Evolutionary conservation across 2,797 vertebrate genomes (phyloP), one percentile per base, ranked within the genome.

Genomic region (Anguilla pacifica): DNA sequence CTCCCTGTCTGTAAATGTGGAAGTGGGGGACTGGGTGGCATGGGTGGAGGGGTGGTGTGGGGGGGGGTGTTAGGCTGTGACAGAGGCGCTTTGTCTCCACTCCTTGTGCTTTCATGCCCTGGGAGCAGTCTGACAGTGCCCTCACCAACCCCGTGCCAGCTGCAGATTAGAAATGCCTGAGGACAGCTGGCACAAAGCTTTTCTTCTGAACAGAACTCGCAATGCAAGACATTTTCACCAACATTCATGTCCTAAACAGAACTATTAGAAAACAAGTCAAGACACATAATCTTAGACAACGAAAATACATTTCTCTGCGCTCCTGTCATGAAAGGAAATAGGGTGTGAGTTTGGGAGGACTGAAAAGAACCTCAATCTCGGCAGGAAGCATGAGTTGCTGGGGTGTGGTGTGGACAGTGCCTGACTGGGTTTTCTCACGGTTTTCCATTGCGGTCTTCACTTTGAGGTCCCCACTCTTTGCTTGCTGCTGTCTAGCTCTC

Each of bases 1-100:
- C 88, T 93, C 53, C 84, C 90, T 11, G 43, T 57, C 59, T 88
- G 85, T 82, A 82, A 49, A 2, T 49, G 46, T 82, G 79, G 46
- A 49, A 25, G 39, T 46, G 35, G 77, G 15, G 77, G 77, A 81
- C 17, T 39, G 13, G 61, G 31, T 31, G 55, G 84, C 6, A 74
- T 39, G 64, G 6, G 25, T n/a, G 64, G 53, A 19, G 22, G 13
- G 59, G 19, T 15, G 59, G 59, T 64, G 59, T 67, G 64, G 39
- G 39, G 7, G 13, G 72, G 72, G 72, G 72, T 49, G 46, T 82
- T 82, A 7, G 55, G 2, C 5, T 49, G 5, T 59, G 61, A 79
- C 83, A 87, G 67, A 86, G 39, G 79, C 3, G 39, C 67, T 28
- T 79, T 74, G 74, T 87, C 49, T 82, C 19, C 15, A 19, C 25